A percentile compares a stretch with the other conserved stretches of the same genome.
Evolutionary conservation across 2,113 vertebrate species (phyloP).

Genomic region (Vulpes ferrilata): DNA sequence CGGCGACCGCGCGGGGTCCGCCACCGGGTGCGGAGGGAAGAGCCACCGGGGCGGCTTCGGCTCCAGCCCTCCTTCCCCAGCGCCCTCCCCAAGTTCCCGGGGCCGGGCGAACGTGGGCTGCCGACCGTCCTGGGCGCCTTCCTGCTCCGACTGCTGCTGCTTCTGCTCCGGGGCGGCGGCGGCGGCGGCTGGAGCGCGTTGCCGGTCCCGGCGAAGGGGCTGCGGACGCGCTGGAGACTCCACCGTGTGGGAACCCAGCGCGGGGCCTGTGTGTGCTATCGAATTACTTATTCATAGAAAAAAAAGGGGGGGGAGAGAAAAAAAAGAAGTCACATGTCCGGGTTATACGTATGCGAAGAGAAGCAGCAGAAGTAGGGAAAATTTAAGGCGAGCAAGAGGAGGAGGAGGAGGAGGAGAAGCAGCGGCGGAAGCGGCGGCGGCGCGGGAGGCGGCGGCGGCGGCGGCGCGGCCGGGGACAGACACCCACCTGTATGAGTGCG

Average conservation of each 20-base stretch:
- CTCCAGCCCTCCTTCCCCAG: not conserved
- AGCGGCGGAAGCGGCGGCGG: slow-evolving; percentile 27
- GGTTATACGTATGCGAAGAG: slow-evolving; percentile 73
- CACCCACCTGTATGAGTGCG: slow-evolving; percentile 98
- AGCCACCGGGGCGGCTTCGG: not conserved
- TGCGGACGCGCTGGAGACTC: slow-evolving; percentile 77
- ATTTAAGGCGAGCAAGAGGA: slow-evolving; percentile 64
- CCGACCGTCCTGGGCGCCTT: slow-evolving; percentile 74
- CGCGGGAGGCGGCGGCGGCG: not conserved
- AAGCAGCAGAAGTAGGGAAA: slow-evolving; percentile 73
- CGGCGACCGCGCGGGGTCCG: not conserved
- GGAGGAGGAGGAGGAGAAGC: slow-evolving; percentile 41
- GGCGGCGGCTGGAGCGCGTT: slow-evolving; percentile 73
- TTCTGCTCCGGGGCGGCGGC: slow-evolving; percentile 58
- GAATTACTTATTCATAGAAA: slow-evolving; percentile 89
- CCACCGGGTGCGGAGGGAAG: not conserved
- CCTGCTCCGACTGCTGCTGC: slow-evolving; percentile 55
- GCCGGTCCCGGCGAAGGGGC: slow-evolving; percentile 72
- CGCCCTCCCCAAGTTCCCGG: slow-evolving; percentile 52
- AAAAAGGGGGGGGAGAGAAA: slow-evolving; percentile 49
- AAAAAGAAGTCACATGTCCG: slow-evolving; percentile 88
- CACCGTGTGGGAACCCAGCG: slow-evolving; percentile 72
- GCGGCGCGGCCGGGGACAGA: slow-evolving; percentile 63
- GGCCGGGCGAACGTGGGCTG: slow-evolving; percentile 56
- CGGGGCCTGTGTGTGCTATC: slow-evolving; percentile 80